Percentiles rank a stretch among this genome's conserved stretches.
These are phyloP conservation scores for Didymodactylos carnosus DNA, from an alignment of 2,888 invertebrate species.

Conservation along the genomic window DNA sequence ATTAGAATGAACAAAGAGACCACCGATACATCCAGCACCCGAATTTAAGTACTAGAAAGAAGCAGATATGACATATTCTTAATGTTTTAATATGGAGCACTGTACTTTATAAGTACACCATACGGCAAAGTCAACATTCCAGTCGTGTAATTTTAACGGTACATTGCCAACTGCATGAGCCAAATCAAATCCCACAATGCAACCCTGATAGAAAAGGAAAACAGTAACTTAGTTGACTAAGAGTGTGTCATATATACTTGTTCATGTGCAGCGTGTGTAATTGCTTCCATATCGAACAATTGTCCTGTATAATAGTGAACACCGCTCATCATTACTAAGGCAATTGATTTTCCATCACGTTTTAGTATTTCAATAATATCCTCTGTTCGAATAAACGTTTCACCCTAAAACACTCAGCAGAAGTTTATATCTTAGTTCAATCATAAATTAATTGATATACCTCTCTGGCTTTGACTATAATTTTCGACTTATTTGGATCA, in stretches of 20 bases:
- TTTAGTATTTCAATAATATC: constrained; percentile 38
- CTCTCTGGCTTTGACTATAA: constrained; percentile 35
- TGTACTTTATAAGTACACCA: constrained; percentile 46
- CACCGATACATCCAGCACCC: constrained; percentile 38
- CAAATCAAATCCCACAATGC: constrained; percentile 42
- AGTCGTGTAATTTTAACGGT: constrained; percentile 39
- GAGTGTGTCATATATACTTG: constrained; percentile 25
- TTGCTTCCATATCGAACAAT: constrained; percentile 38
- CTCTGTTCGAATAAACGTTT: constrained; percentile 29
- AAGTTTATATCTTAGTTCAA: no score
- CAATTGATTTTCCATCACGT: constrained; percentile 37
- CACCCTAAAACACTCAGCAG: neutral
- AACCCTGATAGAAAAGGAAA: no score
- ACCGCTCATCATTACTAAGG: constrained; percentile 39
- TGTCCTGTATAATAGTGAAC: constrained; percentile 45
- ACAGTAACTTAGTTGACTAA: no score
- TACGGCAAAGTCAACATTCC: constrained; percentile 43
- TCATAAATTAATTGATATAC: constrained; percentile 22
- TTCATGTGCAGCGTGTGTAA: constrained; percentile 38
- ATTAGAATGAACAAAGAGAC: constrained; percentile 38
- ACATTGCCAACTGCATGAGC: constrained; percentile 44
- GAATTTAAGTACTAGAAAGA: constrained; percentile 40
- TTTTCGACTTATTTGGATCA: constrained; percentile 35
- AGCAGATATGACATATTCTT: no score
- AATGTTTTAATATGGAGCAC: no score